These are phyloP conservation scores for Chelonia mydas DNA, from an alignment of 2,797 vertebrate genomes.

Conservation along the genomic window DNA sequence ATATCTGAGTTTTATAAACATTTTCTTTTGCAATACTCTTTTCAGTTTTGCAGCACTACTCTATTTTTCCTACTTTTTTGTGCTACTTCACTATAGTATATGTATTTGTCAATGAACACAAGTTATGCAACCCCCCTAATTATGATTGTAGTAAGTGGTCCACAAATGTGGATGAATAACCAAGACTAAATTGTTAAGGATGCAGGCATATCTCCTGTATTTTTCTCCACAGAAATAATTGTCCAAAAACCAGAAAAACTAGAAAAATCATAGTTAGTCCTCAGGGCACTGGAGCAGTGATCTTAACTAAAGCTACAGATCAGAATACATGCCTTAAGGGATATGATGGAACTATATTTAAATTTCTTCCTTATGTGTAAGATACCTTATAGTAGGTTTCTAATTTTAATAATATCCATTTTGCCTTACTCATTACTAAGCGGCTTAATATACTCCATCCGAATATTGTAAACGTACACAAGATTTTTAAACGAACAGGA, in stretches of 20 bases:
- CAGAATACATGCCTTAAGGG: not conserved
- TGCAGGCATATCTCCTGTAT: not conserved
- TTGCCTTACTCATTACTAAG: not conserved
- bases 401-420: not conserved
- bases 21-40: not conserved
- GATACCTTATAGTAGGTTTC: not conserved
- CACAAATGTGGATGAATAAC: not conserved
- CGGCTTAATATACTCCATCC: not conserved
- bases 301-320: not conserved
- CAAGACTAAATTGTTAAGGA: not conserved
- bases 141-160: not conserved
- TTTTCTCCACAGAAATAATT: not conserved
- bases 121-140: not conserved
- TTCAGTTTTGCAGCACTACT: not conserved
- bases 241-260: not conserved
- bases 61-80: rapidly evolving
- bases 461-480: not conserved
- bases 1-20: not conserved
- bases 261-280: not conserved
- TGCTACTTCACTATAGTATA: not conserved
- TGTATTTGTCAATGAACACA: not conserved
- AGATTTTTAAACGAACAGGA: not conserved
- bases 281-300: not conserved
- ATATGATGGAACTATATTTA: not conserved
- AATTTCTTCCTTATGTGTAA: not conserved